These are phyloP conservation scores for Vulpes lagopus DNA, from an alignment of 2,113 vertebrate genomes.

Conservation along the genomic window DNA sequence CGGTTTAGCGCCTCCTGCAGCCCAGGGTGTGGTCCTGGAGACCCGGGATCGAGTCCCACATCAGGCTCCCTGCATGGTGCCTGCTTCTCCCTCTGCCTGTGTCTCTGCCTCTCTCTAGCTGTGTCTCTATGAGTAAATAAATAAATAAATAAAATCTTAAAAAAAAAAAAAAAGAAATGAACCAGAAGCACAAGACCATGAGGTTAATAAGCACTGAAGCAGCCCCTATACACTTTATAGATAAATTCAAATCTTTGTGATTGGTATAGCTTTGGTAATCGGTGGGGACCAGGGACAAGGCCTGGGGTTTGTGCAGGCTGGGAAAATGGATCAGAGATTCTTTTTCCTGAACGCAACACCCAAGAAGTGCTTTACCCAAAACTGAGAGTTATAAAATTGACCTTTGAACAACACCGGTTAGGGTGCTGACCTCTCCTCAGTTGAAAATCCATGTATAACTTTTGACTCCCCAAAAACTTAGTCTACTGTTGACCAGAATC, in stretches of 20 bases:
- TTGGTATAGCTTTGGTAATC: not conserved
- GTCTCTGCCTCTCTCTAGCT: no score
- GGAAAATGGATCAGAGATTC: not conserved
- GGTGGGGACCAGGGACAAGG: not conserved
- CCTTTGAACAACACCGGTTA: not conserved
- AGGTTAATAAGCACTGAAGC: not conserved
- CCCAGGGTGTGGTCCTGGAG: no score
- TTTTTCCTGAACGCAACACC: not conserved
- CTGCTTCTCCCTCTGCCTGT: no score
- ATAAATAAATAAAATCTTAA: no score
- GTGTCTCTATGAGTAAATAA: no score
- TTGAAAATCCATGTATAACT: not conserved
- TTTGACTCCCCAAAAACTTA: not conserved
- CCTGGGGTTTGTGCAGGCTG: not conserved
- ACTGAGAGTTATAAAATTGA: not conserved
- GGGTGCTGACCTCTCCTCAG: not conserved
- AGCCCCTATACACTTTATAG: not conserved
- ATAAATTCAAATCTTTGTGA: not conserved
- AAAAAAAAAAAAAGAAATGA: not conserved
- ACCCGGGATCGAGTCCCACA: no score
- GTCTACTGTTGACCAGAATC: not conserved
- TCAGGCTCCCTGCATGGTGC: no score
- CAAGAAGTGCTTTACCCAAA: not conserved
- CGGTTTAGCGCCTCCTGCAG: no score
- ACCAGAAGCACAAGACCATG: not conserved